Evolutionary conservation across 2,797 vertebrate species (phyloP).

Genomic region (Acanthopagrus latus): DNA sequence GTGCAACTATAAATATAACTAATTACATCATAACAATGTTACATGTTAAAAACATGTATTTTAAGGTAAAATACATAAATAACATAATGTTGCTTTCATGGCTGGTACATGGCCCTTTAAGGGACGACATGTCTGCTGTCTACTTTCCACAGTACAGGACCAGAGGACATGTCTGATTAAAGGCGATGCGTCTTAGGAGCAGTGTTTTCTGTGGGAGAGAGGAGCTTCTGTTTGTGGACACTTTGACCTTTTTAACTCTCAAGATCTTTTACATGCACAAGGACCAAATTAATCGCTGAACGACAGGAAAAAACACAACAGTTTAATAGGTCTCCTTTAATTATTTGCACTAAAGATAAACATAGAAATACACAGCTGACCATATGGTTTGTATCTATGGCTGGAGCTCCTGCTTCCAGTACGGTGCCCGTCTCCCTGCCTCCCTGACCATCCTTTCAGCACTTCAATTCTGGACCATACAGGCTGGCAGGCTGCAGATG

Average conservation of each 20-base stretch:
- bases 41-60: no score
- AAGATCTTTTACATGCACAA: no score
- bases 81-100: conserved; percentile 4
- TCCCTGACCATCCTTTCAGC: conserved; percentile 55
- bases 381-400: conserved; percentile 46
- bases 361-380: conserved; percentile 12
- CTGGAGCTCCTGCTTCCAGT: conserved; percentile 32
- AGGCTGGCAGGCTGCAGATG: conserved; percentile 62
- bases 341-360: conserved; percentile 5
- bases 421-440: conserved; percentile 34
- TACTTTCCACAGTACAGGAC: conserved; percentile 2
- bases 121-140: background rate
- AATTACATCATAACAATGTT: no score
- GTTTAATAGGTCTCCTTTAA: background rate
- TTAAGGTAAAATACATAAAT: no score
- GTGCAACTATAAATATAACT: no score
- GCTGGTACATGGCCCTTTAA: background rate
- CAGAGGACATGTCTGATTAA: conserved; percentile 14
- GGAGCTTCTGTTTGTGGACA: no score
- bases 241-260: no score
- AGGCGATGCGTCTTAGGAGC: background rate
- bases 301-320: no score
- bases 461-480: conserved; percentile 54
- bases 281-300: no score
- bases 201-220: no score